These are phyloP conservation scores for Ectropis crepuscularia DNA, from an alignment of 2,888 invertebrate genomes.

Conservation along the genomic window DNA sequence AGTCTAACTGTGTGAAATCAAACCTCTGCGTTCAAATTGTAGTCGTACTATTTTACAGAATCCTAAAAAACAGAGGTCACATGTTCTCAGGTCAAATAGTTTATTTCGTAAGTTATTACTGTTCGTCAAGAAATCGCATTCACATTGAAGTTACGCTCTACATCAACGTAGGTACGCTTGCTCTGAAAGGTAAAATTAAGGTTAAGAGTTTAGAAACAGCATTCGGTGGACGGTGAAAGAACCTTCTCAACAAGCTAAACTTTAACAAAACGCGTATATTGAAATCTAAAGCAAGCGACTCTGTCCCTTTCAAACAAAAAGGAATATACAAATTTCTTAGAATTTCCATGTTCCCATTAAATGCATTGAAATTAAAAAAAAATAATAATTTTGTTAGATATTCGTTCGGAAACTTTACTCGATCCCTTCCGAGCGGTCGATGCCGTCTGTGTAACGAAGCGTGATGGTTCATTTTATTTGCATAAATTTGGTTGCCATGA, in stretches of 20 bases:
- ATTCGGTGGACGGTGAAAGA: conserved; percentile 9
- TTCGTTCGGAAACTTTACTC: conserved; percentile 62
- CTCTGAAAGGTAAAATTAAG: conserved; percentile 9
- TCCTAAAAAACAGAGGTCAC: conserved; percentile 2
- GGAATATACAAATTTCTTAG: conserved; percentile 8
- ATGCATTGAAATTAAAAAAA: conserved; percentile 51
- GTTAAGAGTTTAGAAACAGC: conserved; percentile 7
- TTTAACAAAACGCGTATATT: not conserved
- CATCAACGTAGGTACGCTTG: not conserved
- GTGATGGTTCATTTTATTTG: conserved; percentile 76
- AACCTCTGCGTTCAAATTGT: no score
- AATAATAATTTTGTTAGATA: conserved; percentile 63
- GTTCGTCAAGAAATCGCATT: conserved; percentile 5
- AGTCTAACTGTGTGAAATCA: no score
- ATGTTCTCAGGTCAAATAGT: not conserved
- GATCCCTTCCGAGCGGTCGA: conserved; percentile 69
- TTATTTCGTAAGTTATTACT: not conserved
- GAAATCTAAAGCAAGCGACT: conserved; percentile 11
- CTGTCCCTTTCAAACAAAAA: conserved; percentile 11
- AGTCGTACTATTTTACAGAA: no score
- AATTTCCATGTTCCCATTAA: conserved; percentile 25
- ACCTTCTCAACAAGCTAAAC: conserved; percentile 3
- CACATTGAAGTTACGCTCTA: not conserved
- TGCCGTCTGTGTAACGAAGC: conserved; percentile 74
- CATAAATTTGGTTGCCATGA: conserved; percentile 75